Base-by-base conservation (phyloP, 2,797 vertebrate species). In the Aplochiton taeniatus region DNA sequence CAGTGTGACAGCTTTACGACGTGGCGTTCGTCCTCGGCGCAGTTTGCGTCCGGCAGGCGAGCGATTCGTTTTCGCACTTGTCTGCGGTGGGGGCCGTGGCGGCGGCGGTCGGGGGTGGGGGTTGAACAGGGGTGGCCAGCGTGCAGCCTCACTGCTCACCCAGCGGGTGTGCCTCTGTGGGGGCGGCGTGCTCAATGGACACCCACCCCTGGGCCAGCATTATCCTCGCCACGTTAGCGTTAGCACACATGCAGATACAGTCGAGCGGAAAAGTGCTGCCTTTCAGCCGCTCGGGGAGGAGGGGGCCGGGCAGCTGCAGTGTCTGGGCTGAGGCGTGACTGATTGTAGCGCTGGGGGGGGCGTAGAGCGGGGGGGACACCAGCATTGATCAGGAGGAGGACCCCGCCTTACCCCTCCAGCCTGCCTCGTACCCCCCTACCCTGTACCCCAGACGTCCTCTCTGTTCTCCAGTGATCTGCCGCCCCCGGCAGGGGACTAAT, bases 321-420 rank as follows among this genome's bases (percentile, higher is more conserved):
- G 49, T 74, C 69, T 78, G 18, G 48, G 17, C 63, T 79, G 72
- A 76, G 74, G 73, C 74, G 62, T 51, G 79, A 78, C 74, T 72
- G 79, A 79, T 83, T 58, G 31, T 54, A 63, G 49, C 69, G 61
- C 67, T 67, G 54, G 54, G 18, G 42, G 63, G 59, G 70, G 45
- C 59, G 45, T 9, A 31, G 20, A 47, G 17, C 19, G 19, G 65
- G 45, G 57, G 64, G 61, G 49, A 42, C 48, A 10, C 14, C 48
- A 19, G 31, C 31, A 31, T 31, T 31, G 31, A 31, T 6, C 31
- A 3, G 31, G 31, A 31, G 31, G 31, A 31, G n/a, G n/a, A n/a
- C n/a, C 31, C 6, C 11, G 8, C n/a, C n/a, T n/a, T 46, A 55
- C 41, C 53, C 51, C 43, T 61, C 13, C 14, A 52, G 17, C 19